phyloP scores from a whole-genome alignment of 2,888 invertebrate species.

The Pyrocoelia pectoralis region DNA sequence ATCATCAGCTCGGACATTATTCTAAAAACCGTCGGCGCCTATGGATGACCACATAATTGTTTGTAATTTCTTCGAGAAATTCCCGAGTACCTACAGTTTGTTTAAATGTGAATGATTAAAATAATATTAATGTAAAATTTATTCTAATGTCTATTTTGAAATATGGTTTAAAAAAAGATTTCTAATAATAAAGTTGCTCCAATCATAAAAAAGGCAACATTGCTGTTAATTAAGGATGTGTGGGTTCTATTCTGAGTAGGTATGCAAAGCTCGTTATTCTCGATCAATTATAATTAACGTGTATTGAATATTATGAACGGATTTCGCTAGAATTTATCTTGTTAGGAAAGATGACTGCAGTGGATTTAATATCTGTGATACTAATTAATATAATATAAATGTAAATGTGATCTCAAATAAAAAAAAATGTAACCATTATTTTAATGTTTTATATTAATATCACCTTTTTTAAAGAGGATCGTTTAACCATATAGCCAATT shows the following conservation, averaged over 20 bases:
- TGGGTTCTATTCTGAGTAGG: background rate
- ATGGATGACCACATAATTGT: background rate
- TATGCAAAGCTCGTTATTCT: slow-evolving; percentile 1
- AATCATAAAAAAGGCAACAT: background rate
- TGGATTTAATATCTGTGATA: background rate
- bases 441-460: background rate
- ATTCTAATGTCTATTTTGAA: background rate
- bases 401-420: background rate
- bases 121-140: slow-evolving; percentile 1
- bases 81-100: background rate
- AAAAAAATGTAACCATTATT: background rate
- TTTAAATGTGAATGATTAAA: background rate
- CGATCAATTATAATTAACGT: slow-evolving; percentile 1
- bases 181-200: background rate
- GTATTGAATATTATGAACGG: background rate
- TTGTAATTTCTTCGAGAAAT: background rate
- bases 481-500: background rate
- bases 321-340: background rate
- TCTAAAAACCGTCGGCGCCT: background rate
- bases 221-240: slow-evolving; percentile 1
- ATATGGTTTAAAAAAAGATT: background rate
- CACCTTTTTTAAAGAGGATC: background rate
- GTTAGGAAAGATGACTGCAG: background rate
- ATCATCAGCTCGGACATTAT: background rate
- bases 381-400: slow-evolving; percentile 1